These are phyloP conservation scores for Acrocephalus arundinaceus DNA, from an alignment of 2,113 vertebrate species.

Conservation along the genomic window DNA sequence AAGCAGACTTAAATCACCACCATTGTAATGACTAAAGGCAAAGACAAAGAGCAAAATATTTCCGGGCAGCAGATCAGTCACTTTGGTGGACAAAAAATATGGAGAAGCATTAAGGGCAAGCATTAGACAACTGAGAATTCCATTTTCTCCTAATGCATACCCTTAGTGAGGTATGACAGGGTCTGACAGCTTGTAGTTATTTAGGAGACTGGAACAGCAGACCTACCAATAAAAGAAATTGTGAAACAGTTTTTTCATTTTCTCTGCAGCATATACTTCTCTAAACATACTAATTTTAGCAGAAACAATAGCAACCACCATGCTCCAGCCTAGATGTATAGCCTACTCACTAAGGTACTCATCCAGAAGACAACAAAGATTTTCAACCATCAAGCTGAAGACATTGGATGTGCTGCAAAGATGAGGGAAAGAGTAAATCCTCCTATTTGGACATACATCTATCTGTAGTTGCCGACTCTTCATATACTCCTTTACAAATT, in stretches of 20 bases:
- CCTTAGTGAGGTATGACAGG: background rate
- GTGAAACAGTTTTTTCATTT: background rate
- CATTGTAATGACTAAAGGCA: background rate
- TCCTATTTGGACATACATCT: background rate
- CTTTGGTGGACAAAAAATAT: background rate
- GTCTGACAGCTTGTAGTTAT: background rate
- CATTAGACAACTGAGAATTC: background rate
- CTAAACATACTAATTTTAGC: background rate
- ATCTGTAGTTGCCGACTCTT: background rate
- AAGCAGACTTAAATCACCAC: background rate
- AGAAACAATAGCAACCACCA: background rate
- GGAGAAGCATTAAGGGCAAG: background rate
- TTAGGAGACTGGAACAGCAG: background rate
- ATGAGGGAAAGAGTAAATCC: background rate
- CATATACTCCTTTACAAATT: background rate
- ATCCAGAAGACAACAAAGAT: background rate
- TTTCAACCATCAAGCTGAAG: background rate
- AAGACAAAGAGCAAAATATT: slow-evolving; percentile 24
- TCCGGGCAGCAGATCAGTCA: background rate
- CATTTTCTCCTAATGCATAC: background rate
- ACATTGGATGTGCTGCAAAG: background rate
- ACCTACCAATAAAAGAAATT: background rate
- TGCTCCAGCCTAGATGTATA: background rate
- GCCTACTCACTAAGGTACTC: background rate
- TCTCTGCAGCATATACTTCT: background rate